A percentile compares a stretch with the other conserved stretches of the same genome.
Evolutionary conservation across 2,113 vertebrate genomes (phyloP).

Genomic region (Atlantisia rogersi): DNA sequence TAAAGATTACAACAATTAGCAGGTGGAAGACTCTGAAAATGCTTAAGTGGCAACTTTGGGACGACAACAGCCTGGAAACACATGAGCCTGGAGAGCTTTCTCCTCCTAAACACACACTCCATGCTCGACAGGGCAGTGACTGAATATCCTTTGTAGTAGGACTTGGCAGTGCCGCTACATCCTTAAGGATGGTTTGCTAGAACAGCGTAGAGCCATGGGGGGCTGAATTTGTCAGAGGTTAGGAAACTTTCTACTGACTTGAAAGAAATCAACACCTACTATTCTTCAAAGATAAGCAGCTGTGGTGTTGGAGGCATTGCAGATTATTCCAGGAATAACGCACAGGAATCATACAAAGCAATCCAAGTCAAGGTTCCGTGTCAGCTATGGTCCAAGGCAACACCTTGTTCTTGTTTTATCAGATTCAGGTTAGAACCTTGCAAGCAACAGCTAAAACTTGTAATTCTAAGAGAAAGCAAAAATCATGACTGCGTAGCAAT

Average conservation of each 20-base stretch:
- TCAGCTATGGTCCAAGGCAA: not conserved
- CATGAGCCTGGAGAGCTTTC: not conserved
- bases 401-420: not conserved
- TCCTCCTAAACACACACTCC: rapidly evolving
- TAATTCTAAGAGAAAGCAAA: not conserved
- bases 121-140: not conserved
- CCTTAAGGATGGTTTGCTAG: not conserved
- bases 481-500: not conserved
- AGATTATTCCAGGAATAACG: not conserved
- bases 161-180: not conserved
- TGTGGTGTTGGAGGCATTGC: not conserved
- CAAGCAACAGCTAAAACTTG: not conserved
- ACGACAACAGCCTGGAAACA: not conserved
- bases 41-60: not conserved
- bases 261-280: not conserved
- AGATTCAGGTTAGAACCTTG: not conserved
- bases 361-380: not conserved
- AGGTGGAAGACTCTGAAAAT: not conserved
- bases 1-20: not conserved
- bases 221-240: not conserved
- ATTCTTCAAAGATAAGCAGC: not conserved
- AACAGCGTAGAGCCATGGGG: not conserved
- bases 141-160: not conserved
- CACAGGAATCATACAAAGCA: rapidly evolving
- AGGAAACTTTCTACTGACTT: not conserved